Evolutionary conservation across 2,113 vertebrate species (phyloP).

Genomic region (Antechinus flavipes): DNA sequence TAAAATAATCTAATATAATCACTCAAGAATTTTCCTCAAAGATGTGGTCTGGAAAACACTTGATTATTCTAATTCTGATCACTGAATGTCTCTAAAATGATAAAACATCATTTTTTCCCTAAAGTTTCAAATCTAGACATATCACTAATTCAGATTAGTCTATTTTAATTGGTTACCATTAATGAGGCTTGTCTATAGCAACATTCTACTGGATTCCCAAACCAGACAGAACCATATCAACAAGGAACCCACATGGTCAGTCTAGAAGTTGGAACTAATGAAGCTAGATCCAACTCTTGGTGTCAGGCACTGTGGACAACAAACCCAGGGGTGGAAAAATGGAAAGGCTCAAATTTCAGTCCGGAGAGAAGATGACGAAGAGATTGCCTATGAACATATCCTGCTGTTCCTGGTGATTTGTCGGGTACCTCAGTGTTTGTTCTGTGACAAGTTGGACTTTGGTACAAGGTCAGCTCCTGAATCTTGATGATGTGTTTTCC

Average conservation of each 20-base stretch:
- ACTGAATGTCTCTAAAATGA: background rate
- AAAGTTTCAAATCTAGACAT: background rate
- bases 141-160: background rate
- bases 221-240: fast-evolving
- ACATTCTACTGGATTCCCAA: background rate
- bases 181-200: background rate
- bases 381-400: conserved; percentile 68
- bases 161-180: background rate
- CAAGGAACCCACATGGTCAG: fast-evolving
- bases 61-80: too few relatives aligned
- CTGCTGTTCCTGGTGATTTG: conserved; percentile 85
- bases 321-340: background rate
- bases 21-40: background rate
- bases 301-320: fast-evolving
- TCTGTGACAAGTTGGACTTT: conserved; percentile 90
- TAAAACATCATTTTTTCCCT: background rate
- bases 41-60: background rate
- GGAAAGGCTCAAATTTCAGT: conserved; percentile 45
- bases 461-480: conserved; percentile 92
- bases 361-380: conserved; percentile 60
- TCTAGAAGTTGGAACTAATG: too few relatives aligned
- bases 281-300: background rate
- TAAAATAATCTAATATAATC: background rate
- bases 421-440: conserved; percentile 81
- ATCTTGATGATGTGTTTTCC: conserved; percentile 91